These are phyloP conservation scores for Xenopus petersii DNA, from an alignment of 2,797 vertebrate species.

Conservation along the genomic window DNA sequence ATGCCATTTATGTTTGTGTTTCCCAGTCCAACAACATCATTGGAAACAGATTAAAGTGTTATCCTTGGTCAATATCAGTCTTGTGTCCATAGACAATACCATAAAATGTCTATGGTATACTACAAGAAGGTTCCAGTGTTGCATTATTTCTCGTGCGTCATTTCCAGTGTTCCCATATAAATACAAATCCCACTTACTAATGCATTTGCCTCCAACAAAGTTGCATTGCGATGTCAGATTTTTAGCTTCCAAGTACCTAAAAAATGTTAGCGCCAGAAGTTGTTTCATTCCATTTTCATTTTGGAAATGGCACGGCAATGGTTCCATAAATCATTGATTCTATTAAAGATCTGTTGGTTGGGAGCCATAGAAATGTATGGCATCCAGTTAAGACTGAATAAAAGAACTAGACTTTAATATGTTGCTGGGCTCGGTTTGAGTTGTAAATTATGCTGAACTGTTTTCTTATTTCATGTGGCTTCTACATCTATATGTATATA, in stretches of 20 bases:
- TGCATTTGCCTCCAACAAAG: neutral
- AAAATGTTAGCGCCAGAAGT: neutral
- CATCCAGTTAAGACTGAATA: neutral
- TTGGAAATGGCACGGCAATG: neutral
- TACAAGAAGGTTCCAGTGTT: too few species aligned
- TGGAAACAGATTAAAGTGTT: too few species aligned
- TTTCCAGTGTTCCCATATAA: neutral
- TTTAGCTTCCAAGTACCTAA: neutral
- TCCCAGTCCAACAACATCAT: too few species aligned
- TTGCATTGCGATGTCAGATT: neutral
- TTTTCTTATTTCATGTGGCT: neutral
- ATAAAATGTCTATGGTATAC: too few species aligned
- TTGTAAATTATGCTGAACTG: neutral
- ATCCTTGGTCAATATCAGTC: too few species aligned
- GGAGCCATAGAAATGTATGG: neutral
- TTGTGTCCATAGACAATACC: too few species aligned
- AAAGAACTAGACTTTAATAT: neutral
- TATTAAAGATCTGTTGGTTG: neutral
- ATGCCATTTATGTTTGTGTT: too few species aligned
- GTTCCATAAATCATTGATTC: neutral
- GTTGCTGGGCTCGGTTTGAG: neutral
- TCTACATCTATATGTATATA: neutral
- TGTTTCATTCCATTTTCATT: neutral
- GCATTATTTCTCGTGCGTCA: too few species aligned
- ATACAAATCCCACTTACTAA: neutral